Evolutionary conservation across 2,797 vertebrate species (phyloP), one percentile per base, ranked within the genome.

Genomic region (Brachyrhaphis roseni): DNA sequence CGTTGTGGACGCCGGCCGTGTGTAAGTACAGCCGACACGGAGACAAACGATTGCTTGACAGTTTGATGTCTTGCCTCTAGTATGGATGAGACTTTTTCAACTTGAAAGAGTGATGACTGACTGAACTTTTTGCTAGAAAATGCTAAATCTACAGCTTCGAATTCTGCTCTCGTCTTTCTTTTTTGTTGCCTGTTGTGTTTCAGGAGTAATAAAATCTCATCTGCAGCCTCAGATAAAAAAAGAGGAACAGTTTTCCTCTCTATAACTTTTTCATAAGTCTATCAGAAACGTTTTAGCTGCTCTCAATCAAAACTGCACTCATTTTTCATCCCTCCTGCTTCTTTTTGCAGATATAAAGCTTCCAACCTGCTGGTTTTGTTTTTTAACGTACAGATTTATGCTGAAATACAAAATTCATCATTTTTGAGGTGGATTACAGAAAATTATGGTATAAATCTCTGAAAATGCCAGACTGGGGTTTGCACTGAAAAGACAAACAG

Each of bases 11-110:
- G 78, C 79, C 83, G 76, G 84, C 81, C 84, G 89, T 87, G 84
- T 88, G 93, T 95, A 90, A 94, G 94, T 94, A 92, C 87, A 87
- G 86, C 89, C 77, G 80, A 89, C 78, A 47, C 64, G 36, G 73
- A 85, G 66, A 76, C 82, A 55, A 70, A 34, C 47, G 68, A 79
- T 87, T 7, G 57, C 31, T 34, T 84, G 39, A 76, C 70, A 78
- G 81, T 75, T 59, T 81, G 66, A 75, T 66, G 73, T 78, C 34
- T 62, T 64, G 66, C 59, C 75, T 80, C 43, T 62, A n/a, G 59
- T 66, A 15, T 20, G 23, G 72, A 23, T 76, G 26, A 36, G n/a
- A 26, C 66, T 77, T 74, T 18, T 64, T 79, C 39, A 75, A 75
- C 34, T 77, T 78, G 23, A 23, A 15, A 46, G 20, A 55, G 5